Conservation (phyloP, 2,113 vertebrate species). For the Hemicordylus capensis region DNA sequence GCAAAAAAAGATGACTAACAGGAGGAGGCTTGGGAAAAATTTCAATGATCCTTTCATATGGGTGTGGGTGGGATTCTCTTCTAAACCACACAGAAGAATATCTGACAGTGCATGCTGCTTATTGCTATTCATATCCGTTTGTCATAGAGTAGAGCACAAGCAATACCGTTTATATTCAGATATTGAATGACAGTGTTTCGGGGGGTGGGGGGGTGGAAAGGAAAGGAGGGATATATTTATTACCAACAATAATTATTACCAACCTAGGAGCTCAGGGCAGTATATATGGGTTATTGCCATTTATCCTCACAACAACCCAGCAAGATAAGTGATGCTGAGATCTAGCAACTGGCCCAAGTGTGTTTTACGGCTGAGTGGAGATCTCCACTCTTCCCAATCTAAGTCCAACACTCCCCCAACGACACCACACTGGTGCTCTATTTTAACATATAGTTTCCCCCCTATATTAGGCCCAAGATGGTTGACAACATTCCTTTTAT, state of each 20-base stretch:
- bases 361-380: too few species aligned
- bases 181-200: not conserved
- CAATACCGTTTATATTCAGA: not conserved
- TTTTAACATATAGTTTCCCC: not conserved
- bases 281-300: too few species aligned
- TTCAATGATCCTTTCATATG: slow-evolving; percentile 8
- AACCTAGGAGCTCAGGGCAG: too few species aligned
- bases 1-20: slow-evolving; percentile 30
- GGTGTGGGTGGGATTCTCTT: slow-evolving; percentile 3
- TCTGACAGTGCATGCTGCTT: slow-evolving; percentile 24
- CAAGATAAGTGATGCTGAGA: too few species aligned
- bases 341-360: too few species aligned
- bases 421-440: too few species aligned
- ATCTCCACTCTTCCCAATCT: too few species aligned
- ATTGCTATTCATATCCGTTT: slow-evolving; percentile 25
- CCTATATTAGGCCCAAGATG: not conserved
- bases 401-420: too few species aligned
- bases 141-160: slow-evolving; percentile 15
- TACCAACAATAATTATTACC: not conserved
- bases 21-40: not conserved
- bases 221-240: not conserved
- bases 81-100: not conserved
- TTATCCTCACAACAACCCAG: too few species aligned
- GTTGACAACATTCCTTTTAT: not conserved
- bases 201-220: not conserved